Evolutionary conservation across 2,888 invertebrate genomes (phyloP).

Genomic region (Aspidapion aeneum): DNA sequence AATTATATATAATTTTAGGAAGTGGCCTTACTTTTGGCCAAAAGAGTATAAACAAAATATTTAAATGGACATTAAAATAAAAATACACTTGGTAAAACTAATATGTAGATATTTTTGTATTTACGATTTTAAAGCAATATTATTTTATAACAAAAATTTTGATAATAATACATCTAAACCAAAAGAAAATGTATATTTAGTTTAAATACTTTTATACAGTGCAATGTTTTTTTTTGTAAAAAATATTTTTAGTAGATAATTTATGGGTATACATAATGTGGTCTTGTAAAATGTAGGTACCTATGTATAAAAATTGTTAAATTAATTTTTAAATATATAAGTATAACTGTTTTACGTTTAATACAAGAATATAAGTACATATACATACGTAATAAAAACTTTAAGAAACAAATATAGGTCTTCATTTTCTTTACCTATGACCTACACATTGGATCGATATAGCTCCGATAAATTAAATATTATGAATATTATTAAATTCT

Average conservation of each 20-base stretch:
- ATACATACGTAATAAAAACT: background rate
- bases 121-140: background rate
- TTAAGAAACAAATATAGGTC: background rate
- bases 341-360: background rate
- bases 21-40: too few relatives aligned
- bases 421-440: background rate
- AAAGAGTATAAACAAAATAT: too few relatives aligned
- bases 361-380: background rate
- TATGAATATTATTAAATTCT: background rate
- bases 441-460: background rate
- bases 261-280: background rate
- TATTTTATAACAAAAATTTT: background rate
- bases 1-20: too few relatives aligned
- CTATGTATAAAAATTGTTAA: background rate
- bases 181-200: background rate
- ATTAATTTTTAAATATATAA: background rate
- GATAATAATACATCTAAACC: background rate
- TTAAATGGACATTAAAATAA: slow-evolving; percentile 17
- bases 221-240: background rate
- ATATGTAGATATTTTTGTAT: background rate
- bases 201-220: background rate
- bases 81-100: background rate
- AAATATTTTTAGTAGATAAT: background rate
- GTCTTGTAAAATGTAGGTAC: background rate
- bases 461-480: background rate